phyloP scores from a whole-genome alignment of 1,140 invertebrate genomes.

The Drosophila navojoa region DNA sequence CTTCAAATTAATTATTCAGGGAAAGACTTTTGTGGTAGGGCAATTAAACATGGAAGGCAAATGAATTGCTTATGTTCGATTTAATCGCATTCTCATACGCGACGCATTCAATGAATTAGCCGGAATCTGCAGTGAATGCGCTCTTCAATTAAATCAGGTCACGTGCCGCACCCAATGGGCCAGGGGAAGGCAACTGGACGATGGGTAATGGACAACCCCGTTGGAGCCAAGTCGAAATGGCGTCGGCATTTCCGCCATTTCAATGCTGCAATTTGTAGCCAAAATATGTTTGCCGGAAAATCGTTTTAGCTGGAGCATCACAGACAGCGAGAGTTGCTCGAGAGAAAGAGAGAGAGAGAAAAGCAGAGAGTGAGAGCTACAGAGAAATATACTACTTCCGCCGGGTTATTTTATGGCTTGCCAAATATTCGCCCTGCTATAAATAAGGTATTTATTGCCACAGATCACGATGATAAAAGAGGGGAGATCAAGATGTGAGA shows the following conservation, averaged over 20 bases:
- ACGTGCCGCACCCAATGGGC: conserved; percentile 22
- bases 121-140: conserved; percentile 1
- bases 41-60: conserved; percentile 23
- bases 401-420: conserved; percentile 9
- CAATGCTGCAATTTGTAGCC: conserved; percentile 34
- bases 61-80: conserved; percentile 26
- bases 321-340: not conserved
- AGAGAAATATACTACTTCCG: conserved; percentile 10
- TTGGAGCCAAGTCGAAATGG: conserved; percentile 31
- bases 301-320: conserved; percentile 6
- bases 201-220: not conserved
- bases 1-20: conserved; percentile 8
- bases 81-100: conserved; percentile 21
- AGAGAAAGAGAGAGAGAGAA: no score
- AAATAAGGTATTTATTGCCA: not conserved
- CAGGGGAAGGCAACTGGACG: not conserved
- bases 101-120: conserved; percentile 8
- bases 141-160: conserved; percentile 31
- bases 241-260: conserved; percentile 33
- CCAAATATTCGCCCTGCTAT: not conserved
- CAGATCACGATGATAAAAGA: not conserved
- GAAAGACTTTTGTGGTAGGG: conserved; percentile 1
- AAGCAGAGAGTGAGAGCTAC: not conserved
- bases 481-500: not conserved
- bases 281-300: conserved; percentile 27